Percentiles rank a stretch among this genome's conserved stretches.
Conservation (phyloP, 2,113 vertebrate species). For the Megaceryle maxima region DNA sequence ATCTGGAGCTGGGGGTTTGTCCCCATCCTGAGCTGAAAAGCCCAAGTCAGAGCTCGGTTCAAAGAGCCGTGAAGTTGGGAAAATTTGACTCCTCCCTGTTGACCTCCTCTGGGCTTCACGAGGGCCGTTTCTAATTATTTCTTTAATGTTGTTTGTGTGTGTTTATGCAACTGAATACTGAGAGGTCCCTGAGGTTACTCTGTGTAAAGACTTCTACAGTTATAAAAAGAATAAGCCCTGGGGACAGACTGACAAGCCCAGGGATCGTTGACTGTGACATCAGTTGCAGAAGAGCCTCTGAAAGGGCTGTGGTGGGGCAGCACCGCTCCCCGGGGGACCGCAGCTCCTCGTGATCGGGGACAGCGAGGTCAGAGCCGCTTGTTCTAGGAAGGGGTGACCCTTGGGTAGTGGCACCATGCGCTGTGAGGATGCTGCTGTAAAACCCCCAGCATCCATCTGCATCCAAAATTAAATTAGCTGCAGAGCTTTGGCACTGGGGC, state of each 20-base stretch:
- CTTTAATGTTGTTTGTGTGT: constrained; percentile 10
- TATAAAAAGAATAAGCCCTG: background rate
- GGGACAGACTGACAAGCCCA: background rate
- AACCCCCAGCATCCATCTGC: background rate
- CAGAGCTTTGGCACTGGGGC: background rate
- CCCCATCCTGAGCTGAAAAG: background rate
- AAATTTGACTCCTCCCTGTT: background rate
- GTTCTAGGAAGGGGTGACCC: background rate
- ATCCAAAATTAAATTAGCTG: background rate
- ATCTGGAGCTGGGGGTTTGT: background rate
- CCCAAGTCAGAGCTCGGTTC: background rate
- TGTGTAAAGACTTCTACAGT: background rate
- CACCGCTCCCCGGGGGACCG: background rate
- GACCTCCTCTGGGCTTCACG: background rate
- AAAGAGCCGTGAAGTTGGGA: constrained; percentile 8
- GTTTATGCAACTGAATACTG: constrained; percentile 18
- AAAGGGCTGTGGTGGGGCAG: background rate
- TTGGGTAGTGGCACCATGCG: background rate
- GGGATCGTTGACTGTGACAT: background rate
- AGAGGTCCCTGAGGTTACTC: background rate
- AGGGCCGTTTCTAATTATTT: constrained; percentile 14
- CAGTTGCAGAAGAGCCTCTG: background rate
- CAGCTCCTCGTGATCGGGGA: background rate
- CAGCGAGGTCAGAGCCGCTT: background rate
- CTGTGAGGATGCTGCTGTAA: background rate